Evolutionary conservation across 1,140 invertebrate genomes (phyloP).

Genomic region (Bombyx mori): DNA sequence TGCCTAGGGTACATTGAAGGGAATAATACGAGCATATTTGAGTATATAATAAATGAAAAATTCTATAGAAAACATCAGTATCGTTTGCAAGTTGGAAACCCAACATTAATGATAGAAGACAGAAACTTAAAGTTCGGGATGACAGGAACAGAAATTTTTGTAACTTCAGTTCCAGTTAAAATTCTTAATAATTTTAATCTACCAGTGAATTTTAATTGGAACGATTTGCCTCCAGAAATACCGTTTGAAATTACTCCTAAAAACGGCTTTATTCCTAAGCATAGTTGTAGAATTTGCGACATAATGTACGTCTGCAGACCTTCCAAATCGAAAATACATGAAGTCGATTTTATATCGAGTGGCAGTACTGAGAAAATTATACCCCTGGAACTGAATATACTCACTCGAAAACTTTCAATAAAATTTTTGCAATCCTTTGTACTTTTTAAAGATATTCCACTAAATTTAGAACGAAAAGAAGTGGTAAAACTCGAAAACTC

Average conservation of each 20-base stretch:
- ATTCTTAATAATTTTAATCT: constrained; percentile 54
- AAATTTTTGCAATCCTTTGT: constrained; percentile 51
- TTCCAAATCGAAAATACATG: constrained; percentile 49
- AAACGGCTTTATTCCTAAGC: constrained; percentile 32
- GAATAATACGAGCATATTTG: constrained; percentile 29
- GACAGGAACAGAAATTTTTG: constrained; percentile 51
- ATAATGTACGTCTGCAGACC: constrained; percentile 43
- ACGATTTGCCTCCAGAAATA: constrained; percentile 31
- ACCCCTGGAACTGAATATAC: constrained; percentile 45
- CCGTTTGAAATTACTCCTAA: constrained; percentile 52
- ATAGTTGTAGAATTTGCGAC: constrained; percentile 47
- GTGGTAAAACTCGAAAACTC: constrained; percentile 56
- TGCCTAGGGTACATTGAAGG: constrained; percentile 39
- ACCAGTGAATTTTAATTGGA: constrained; percentile 42
- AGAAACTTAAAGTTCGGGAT: constrained; percentile 59
- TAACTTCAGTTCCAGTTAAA: constrained; percentile 46
- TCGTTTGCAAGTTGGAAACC: constrained; percentile 39
- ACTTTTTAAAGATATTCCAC: constrained; percentile 52
- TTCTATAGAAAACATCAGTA: constrained; percentile 42
- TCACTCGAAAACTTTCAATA: constrained; percentile 48
- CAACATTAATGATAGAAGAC: constrained; percentile 41
- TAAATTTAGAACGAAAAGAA: constrained; percentile 51
- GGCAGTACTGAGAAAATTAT: constrained; percentile 25
- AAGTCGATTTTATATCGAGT: constrained; percentile 41
- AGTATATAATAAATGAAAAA: constrained; percentile 42